Conservation (phyloP, 2,888 invertebrate genomes). For the Harpalus rubripes region DNA sequence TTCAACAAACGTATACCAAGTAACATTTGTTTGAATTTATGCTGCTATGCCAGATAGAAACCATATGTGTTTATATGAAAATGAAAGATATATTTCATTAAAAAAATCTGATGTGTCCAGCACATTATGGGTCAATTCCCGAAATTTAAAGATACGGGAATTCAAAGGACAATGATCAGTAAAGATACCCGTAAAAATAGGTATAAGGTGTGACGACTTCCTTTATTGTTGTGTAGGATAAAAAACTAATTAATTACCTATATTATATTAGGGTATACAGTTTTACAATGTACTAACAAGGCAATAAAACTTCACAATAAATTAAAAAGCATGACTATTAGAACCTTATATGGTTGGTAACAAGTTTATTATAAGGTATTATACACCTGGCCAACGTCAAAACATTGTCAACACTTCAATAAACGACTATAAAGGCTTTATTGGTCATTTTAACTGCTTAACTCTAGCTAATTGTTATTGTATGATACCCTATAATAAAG, state of each 20-base stretch:
- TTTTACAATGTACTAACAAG: not conserved
- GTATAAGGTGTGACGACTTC: too few relatives aligned
- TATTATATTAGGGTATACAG: not conserved
- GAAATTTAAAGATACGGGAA: too few relatives aligned
- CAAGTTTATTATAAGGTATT: conserved; percentile 22
- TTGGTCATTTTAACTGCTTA: conserved; percentile 12
- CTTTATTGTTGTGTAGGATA: not conserved
- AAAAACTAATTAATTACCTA: not conserved
- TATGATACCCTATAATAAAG: not conserved
- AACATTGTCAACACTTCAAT: conserved; percentile 35
- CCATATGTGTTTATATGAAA: too few relatives aligned
- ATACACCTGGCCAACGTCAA: conserved; percentile 30
- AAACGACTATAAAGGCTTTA: conserved; percentile 36
- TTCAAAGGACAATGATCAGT: too few relatives aligned
- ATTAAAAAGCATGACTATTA: conserved; percentile 46
- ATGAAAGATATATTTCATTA: too few relatives aligned
- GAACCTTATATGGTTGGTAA: conserved; percentile 32
- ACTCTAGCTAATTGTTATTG: conserved; percentile 39
- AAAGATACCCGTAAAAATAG: too few relatives aligned
- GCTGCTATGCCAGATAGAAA: too few relatives aligned
- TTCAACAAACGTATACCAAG: too few relatives aligned
- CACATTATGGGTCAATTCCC: too few relatives aligned
- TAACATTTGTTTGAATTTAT: too few relatives aligned
- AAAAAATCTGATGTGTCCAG: too few relatives aligned
- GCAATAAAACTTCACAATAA: conserved; percentile 22